Evolutionary conservation across 2,888 invertebrate species (phyloP).

Genomic region (Polyommatus iphigenia): DNA sequence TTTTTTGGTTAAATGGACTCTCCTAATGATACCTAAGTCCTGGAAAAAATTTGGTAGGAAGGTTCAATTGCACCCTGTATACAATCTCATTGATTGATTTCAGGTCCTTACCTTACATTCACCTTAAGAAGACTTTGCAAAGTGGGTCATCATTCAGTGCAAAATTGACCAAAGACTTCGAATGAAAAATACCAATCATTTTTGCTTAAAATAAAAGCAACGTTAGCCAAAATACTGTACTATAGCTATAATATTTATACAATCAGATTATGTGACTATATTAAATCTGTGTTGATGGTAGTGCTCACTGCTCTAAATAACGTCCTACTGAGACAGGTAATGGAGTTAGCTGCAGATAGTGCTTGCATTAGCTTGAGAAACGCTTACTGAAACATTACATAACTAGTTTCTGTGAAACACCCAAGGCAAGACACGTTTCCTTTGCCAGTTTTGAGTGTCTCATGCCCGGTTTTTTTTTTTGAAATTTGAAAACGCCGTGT

Average conservation of each 20-base stretch:
- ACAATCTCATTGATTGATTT: no score
- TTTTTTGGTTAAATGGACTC: no score
- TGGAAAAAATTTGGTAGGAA: no score
- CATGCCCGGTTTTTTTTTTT: no score
- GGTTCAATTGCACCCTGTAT: no score
- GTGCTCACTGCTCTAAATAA: constrained; percentile 8
- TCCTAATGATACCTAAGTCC: no score
- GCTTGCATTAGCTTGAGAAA: background rate
- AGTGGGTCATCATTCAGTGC: no score
- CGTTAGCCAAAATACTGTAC: background rate
- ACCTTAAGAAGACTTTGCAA: no score
- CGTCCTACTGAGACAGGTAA: background rate
- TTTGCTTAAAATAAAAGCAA: background rate
- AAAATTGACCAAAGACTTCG: no score
- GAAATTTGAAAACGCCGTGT: no score
- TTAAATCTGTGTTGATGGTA: background rate
- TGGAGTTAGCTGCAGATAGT: constrained; percentile 5
- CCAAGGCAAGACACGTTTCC: background rate
- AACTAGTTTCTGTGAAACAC: background rate
- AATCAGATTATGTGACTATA: background rate
- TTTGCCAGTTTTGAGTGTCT: background rate
- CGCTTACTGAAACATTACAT: background rate
- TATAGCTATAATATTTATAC: background rate
- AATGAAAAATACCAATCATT: no score
- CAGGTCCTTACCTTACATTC: no score